Conservation (phyloP, 2,888 invertebrate species). For the Helleia helle region DNA sequence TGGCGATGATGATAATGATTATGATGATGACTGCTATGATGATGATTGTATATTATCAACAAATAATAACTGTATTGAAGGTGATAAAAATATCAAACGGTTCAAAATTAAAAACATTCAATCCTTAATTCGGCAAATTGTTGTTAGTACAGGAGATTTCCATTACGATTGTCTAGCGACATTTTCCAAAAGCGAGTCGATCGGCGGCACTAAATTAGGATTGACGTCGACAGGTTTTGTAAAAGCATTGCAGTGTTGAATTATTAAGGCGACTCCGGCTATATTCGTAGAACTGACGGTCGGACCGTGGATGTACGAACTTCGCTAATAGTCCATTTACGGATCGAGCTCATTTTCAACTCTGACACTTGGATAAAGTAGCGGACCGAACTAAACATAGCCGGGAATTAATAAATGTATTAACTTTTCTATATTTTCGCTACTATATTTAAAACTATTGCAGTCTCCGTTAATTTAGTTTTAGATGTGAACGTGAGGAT, state of each 20-base stretch:
- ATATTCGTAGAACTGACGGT: slow-evolving; percentile 55
- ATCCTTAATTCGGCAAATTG: slow-evolving; percentile 8
- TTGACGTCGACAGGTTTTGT: slow-evolving; percentile 72
- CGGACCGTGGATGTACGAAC: slow-evolving; percentile 32
- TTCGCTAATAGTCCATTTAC: slow-evolving; percentile 51
- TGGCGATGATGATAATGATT: too few species aligned
- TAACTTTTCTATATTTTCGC: too few species aligned
- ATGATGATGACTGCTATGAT: too few species aligned
- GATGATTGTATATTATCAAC: too few species aligned
- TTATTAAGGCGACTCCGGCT: slow-evolving; percentile 67
- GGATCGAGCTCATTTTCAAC: slow-evolving; percentile 61
- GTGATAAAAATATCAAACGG: neutral
- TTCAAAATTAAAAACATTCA: slow-evolving; percentile 1
- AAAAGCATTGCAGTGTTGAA: slow-evolving; percentile 74
- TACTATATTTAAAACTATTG: too few species aligned
- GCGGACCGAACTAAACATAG: slow-evolving; percentile 25
- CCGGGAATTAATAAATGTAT: slow-evolving; percentile 40
- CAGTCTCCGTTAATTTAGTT: too few species aligned
- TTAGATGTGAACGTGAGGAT: too few species aligned
- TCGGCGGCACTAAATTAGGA: slow-evolving; percentile 66
- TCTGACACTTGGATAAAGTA: slow-evolving; percentile 65
- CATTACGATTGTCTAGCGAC: slow-evolving; percentile 68
- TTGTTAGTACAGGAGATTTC: slow-evolving; percentile 52
- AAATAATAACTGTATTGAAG: too few species aligned
- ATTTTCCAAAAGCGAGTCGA: slow-evolving; percentile 64